A percentile compares a stretch with the other conserved stretches of the same genome.
phyloP scores from a whole-genome alignment of 2,113 vertebrate genomes.

The Entelurus aequoreus region DNA sequence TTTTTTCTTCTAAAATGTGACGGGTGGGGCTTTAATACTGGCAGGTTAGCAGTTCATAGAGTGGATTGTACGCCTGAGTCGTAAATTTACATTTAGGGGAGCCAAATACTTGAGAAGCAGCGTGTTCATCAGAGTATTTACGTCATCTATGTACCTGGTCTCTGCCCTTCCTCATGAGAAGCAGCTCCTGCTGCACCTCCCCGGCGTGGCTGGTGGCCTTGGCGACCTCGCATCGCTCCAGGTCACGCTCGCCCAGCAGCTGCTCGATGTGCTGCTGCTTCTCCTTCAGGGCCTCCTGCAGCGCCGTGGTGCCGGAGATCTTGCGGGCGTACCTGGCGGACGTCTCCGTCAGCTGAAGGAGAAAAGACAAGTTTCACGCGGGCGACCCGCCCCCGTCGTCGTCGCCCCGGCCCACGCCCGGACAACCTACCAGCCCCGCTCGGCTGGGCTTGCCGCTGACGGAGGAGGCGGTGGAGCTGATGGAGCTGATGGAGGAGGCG shows the following conservation, averaged over 20 bases:
- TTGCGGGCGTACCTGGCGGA: constrained; percentile 92
- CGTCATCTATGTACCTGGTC: constrained; percentile 78
- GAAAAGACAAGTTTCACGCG: neutral
- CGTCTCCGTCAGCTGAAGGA: constrained; percentile 88
- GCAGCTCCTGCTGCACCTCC: constrained; percentile 88
- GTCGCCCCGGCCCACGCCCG: fast-evolving
- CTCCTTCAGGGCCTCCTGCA: constrained; percentile 97
- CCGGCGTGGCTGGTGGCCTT: constrained; percentile 95
- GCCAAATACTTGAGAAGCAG: too few species aligned
- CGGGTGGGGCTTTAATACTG: too few species aligned
- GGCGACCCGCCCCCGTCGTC: too few species aligned
- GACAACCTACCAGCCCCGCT: constrained; percentile 83
- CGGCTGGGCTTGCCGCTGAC: constrained; percentile 94
- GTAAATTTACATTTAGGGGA: too few species aligned
- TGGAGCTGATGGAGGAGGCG: constrained; percentile 90
- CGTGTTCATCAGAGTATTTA: too few species aligned
- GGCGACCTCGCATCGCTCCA: constrained; percentile 92
- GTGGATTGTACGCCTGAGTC: too few species aligned
- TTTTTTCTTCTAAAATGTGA: too few species aligned
- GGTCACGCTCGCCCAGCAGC: constrained; percentile 89
- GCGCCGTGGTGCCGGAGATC: constrained; percentile 94
- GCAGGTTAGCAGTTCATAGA: too few species aligned
- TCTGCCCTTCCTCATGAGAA: constrained; percentile 82
- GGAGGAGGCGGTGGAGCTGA: constrained; percentile 93
- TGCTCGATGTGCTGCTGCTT: constrained; percentile 99